phyloP scores from a whole-genome alignment of 2,113 vertebrate genomes.

The Sinocyclocheilus grahami region DNA sequence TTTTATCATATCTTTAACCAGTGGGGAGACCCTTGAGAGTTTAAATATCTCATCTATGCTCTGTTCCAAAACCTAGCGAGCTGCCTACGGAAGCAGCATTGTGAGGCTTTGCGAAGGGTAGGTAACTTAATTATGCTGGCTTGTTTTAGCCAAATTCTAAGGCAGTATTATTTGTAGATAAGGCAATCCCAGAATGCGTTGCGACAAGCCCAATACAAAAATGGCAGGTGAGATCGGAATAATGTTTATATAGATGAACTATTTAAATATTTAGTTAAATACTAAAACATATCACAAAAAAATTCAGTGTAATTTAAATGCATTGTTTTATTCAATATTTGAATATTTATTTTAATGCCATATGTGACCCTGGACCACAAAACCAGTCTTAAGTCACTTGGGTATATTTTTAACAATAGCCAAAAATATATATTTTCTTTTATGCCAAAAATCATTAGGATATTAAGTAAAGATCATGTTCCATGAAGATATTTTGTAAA shows the following conservation, averaged over 20 bases:
- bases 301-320: not conserved
- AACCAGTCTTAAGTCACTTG: too few species aligned
- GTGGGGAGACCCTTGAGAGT: constrained; percentile 71
- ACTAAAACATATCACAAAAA: not conserved
- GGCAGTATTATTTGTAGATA: not conserved
- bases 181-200: not conserved
- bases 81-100: not conserved
- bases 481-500: too few species aligned
- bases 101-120: not conserved
- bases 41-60: constrained; percentile 68
- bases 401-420: too few species aligned
- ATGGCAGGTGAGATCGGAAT: too few species aligned
- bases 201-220: not conserved
- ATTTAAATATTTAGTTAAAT: not conserved
- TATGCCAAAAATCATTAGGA: too few species aligned
- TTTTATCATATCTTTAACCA: constrained; percentile 77
- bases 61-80: constrained; percentile 3
- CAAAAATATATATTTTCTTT: too few species aligned
- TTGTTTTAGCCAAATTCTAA: not conserved
- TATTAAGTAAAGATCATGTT: too few species aligned
- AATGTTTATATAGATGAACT: too few species aligned
- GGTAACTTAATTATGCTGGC: constrained; percentile 14
- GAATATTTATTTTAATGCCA: not conserved
- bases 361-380: too few species aligned
- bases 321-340: not conserved